phyloP scores from a whole-genome alignment of 2,888 invertebrate species.

The Aplocera efformata region DNA sequence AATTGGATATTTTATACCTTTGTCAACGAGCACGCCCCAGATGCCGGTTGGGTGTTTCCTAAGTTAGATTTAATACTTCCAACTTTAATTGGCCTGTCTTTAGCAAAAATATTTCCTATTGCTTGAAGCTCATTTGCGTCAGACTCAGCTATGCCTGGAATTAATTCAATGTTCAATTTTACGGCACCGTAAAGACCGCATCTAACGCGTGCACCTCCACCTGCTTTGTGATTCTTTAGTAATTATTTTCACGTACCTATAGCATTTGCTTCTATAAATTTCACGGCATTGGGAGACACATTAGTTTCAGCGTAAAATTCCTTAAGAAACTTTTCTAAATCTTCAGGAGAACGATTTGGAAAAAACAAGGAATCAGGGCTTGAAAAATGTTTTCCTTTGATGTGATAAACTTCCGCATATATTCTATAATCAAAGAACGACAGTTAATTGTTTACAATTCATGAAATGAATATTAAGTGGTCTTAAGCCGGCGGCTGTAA shows the following conservation, averaged over 20 bases:
- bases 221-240: no score
- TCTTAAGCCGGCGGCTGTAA: no score
- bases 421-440: slow-evolving; percentile 32
- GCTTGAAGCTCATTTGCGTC: slow-evolving; percentile 83
- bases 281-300: slow-evolving; percentile 83
- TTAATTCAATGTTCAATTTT: neutral
- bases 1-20: slow-evolving; percentile 55
- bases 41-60: slow-evolving; percentile 49
- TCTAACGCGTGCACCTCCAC: no score
- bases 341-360: slow-evolving; percentile 30
- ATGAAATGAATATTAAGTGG: no score
- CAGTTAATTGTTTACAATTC: slow-evolving; percentile 12
- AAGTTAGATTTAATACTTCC: slow-evolving; percentile 55
- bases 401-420: slow-evolving; percentile 41
- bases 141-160: slow-evolving; percentile 72
- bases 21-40: slow-evolving; percentile 71
- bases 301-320: slow-evolving; percentile 81
- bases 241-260: no score
- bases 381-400: slow-evolving; percentile 31
- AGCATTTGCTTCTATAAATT: slow-evolving; percentile 90
- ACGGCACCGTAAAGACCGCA: no score
- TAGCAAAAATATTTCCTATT: slow-evolving; percentile 76
- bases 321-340: slow-evolving; percentile 64
- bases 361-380: slow-evolving; percentile 26
- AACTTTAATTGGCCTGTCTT: slow-evolving; percentile 75